Evolutionary conservation across 2,113 vertebrate species (phyloP).

Genomic region (Turnix velox): DNA sequence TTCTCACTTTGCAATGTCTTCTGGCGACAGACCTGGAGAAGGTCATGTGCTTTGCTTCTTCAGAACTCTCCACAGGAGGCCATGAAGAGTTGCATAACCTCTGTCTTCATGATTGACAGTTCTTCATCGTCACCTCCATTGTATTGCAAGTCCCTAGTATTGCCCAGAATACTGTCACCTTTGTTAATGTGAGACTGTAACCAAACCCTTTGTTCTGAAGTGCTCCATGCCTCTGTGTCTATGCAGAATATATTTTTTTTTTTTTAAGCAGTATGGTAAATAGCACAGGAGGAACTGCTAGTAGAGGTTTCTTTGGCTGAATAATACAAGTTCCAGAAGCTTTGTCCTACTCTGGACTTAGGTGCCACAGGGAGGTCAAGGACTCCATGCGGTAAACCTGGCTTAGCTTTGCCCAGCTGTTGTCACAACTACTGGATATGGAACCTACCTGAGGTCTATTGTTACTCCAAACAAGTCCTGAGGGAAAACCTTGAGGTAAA

Average conservation of each 20-base stretch:
- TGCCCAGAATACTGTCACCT: background rate
- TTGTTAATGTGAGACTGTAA: background rate
- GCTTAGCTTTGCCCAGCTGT: background rate
- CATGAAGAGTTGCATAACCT: background rate
- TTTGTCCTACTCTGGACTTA: background rate
- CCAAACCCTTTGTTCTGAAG: background rate
- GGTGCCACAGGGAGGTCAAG: background rate
- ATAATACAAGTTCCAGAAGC: background rate
- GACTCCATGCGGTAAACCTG: background rate
- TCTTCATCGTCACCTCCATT: background rate
- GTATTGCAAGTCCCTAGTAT: background rate
- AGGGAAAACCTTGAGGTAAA: background rate
- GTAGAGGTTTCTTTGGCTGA: background rate
- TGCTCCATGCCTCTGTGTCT: background rate
- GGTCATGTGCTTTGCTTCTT: background rate
- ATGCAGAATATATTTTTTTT: no score
- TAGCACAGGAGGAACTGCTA: background rate
- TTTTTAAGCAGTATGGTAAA: background rate
- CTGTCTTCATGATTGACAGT: background rate
- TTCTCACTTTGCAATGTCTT: background rate
- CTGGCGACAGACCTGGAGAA: background rate
- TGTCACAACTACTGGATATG: background rate
- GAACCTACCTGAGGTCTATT: background rate
- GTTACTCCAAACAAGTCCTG: background rate
- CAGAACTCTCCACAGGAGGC: fast-evolving